Percentiles rank a stretch among this genome's conserved stretches.
These are phyloP conservation scores for Caenorhabditis plicata DNA, from an alignment of 2,888 invertebrate genomes.

Conservation along the genomic window DNA sequence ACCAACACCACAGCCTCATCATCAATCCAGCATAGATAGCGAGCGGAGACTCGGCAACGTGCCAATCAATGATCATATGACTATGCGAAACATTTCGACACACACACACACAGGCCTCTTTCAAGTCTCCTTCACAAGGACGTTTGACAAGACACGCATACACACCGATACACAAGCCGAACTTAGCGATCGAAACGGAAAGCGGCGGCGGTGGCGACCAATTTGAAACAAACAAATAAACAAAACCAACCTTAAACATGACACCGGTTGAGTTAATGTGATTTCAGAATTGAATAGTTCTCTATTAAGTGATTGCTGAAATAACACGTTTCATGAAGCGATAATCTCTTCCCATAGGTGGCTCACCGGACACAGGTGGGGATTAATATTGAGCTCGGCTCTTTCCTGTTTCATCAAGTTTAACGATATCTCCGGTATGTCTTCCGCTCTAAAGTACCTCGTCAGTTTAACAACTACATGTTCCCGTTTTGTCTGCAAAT, in stretches of 20 bases:
- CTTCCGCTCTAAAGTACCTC: conserved; percentile 71
- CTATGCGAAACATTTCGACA: too few species aligned
- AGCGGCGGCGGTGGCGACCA: neutral
- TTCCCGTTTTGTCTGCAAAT: conserved; percentile 70
- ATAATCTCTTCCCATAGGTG: neutral
- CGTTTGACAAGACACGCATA: too few species aligned
- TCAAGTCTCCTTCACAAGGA: too few species aligned
- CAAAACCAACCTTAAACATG: conserved; percentile 68
- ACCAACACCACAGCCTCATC: too few species aligned
- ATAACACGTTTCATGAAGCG: neutral
- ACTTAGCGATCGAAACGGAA: conserved; percentile 1
- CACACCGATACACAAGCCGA: neutral
- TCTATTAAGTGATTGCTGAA: conserved; percentile 51
- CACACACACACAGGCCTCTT: too few species aligned
- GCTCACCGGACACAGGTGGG: conserved; percentile 26
- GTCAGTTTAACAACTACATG: conserved; percentile 70
- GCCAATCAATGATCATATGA: too few species aligned
- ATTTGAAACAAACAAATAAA: conserved; percentile 5
- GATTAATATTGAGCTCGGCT: conserved; percentile 31
- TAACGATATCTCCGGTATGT: conserved; percentile 69
- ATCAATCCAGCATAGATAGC: too few species aligned
- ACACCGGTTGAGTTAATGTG: conserved; percentile 69
- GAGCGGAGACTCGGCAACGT: too few species aligned
- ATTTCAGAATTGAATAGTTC: conserved; percentile 71
- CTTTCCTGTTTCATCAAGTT: conserved; percentile 49